Evolutionary conservation across 2,888 invertebrate species (phyloP).

Genomic region (Calameuta filiformis): DNA sequence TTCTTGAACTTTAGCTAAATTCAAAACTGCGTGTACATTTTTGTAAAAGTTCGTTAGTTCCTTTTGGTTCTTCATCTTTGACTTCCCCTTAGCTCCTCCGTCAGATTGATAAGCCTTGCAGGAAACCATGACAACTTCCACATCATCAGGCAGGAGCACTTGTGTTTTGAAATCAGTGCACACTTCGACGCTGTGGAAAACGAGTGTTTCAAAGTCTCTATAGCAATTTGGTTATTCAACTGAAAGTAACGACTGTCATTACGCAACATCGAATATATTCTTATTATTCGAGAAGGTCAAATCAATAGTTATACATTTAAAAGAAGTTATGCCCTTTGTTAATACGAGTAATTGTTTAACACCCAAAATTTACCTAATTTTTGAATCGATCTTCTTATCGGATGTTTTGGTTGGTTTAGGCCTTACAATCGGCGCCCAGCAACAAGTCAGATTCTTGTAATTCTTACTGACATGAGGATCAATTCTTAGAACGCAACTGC

Average conservation of each 20-base stretch:
- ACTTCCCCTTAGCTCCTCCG: conserved; percentile 26
- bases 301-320: not conserved
- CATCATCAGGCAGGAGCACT: conserved; percentile 56
- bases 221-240: not conserved
- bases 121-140: conserved; percentile 68
- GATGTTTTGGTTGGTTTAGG: conserved; percentile 61
- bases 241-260: not conserved
- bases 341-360: conserved; percentile 13
- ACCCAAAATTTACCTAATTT: conserved; percentile 49
- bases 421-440: conserved; percentile 72
- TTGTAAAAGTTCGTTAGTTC: conserved; percentile 62
- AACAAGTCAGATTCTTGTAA: conserved; percentile 69
- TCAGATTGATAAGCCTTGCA: conserved; percentile 57
- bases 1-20: conserved; percentile 68
- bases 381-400: conserved; percentile 51
- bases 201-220: conserved; percentile 1
- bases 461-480: conserved; percentile 57
- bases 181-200: conserved; percentile 56
- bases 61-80: conserved; percentile 22
- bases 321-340: not conserved
- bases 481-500: conserved; percentile 43
- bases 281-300: not conserved
- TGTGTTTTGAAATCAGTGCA: conserved; percentile 67
- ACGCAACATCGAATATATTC: not conserved
- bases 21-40: conserved; percentile 71